A percentile compares a stretch with the other conserved stretches of the same genome.
Evolutionary conservation across 2,888 invertebrate species (phyloP).

Genomic region (Labia minor): DNA sequence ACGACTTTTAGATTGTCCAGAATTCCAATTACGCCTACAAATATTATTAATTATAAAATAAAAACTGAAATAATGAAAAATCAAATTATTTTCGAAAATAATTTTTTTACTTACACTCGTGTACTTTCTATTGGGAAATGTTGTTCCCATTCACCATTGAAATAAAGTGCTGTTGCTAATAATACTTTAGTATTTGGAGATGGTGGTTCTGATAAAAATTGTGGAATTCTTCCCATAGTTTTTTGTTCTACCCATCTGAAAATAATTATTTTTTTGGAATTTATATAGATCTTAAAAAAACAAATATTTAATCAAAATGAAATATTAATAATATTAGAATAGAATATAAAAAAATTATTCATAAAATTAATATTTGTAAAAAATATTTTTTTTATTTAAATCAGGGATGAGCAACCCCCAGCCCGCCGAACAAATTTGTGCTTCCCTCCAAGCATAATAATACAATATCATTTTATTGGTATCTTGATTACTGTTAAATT

Average conservation of each 20-base stretch:
- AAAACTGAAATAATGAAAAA: not conserved
- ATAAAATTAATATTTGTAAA: not conserved
- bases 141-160: constrained; percentile 57
- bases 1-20: constrained; percentile 31
- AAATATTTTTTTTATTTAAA: not conserved
- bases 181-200: constrained; percentile 47
- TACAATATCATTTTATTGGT: too few species aligned
- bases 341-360: too few species aligned
- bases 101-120: constrained; percentile 37
- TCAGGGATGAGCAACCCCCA: too few species aligned
- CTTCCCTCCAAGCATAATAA: too few species aligned
- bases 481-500: too few species aligned
- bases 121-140: constrained; percentile 50
- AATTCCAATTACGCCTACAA: constrained; percentile 31
- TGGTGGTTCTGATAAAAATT: constrained; percentile 46
- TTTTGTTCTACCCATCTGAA: constrained; percentile 47
- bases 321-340: too few species aligned
- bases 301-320: not conserved
- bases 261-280: too few species aligned
- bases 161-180: constrained; percentile 58
- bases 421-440: too few species aligned
- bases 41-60: too few species aligned
- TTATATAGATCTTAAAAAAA: too few species aligned
- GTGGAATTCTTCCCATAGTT: constrained; percentile 50
- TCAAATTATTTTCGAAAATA: too few species aligned